phyloP scores from a whole-genome alignment of 1,140 invertebrate genomes.

The Leptoteleia sp. region DNA sequence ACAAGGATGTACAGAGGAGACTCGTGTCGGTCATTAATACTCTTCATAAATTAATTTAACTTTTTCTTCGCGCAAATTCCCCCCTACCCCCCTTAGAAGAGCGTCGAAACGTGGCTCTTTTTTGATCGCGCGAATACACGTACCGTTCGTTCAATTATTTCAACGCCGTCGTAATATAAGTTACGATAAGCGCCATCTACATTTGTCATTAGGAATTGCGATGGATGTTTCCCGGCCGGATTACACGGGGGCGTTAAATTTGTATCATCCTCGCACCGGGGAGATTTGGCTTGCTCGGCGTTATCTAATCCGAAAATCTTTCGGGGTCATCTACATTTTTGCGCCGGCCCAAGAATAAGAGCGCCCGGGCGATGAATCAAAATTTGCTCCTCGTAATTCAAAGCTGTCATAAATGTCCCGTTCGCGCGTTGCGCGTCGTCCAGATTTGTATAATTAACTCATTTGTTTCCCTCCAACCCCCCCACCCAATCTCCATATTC shows the following conservation, averaged over 20 bases:
- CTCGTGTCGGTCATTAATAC: constrained; percentile 1
- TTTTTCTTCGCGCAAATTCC: too few relatives aligned
- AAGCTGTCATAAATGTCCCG: constrained; percentile 2
- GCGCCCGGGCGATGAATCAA: neutral
- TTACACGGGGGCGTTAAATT: constrained; percentile 13
- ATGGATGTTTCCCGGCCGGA: neutral
- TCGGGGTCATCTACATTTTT: constrained; percentile 1
- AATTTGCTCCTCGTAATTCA: neutral
- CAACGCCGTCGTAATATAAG: neutral
- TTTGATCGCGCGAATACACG: too few relatives aligned
- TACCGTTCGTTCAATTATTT: neutral
- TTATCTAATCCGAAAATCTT: constrained; percentile 5
- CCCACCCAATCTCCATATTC: neutral
- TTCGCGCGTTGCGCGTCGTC: neutral
- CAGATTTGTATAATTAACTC: constrained; percentile 1
- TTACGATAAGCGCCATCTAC: constrained; percentile 7
- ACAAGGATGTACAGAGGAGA: constrained; percentile 9
- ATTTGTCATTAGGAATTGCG: constrained; percentile 6
- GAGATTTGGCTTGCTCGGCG: constrained; percentile 3
- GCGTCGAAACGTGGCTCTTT: too few relatives aligned
- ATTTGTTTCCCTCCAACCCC: neutral
- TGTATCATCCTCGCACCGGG: constrained; percentile 9
- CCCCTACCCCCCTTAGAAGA: too few relatives aligned
- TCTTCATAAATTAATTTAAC: neutral
- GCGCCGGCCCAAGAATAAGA: constrained; percentile 2